Evolutionary conservation across 2,113 vertebrate genomes (phyloP), one percentile per base, ranked within the genome.

Genomic region (Lasiurus cinereus): DNA sequence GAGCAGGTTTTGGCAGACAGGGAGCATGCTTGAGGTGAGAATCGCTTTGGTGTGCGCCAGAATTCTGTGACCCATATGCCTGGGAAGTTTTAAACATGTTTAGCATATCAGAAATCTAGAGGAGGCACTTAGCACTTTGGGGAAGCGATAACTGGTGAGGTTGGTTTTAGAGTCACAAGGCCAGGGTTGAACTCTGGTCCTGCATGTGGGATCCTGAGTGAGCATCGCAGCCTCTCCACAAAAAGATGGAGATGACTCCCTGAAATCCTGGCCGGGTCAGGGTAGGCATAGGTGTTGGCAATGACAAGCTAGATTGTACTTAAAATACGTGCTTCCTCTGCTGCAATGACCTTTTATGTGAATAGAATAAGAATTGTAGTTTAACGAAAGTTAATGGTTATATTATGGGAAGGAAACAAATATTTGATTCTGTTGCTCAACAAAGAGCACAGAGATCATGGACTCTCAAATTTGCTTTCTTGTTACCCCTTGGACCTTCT

Each of bases 361-460:
- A 79, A 59, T 72, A 95, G 90, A 95, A 15, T 86, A 93, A 43
- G 70, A 74, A 73, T 48, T 94, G 95, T 96, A 91, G 95, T 96
- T 97, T 97, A 96, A 95, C 97, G 95, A 88, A 98, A 98, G 99
- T 99, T 99, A 99, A 98, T 98, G 98, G 98, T 99, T 99, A 99
- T 98, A 95, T 97, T 96, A 92, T 69, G 95, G 93, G 77, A 94
- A 95, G 97, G 94, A 96, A 97, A 96, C 98, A 99, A 99, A 99
- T 99, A 99, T 99, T 99, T 99, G 98, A 96, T 96, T 96, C 97
- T 94, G 92, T 98, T 98, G 98, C 98, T 98, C 97, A 98, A 98
- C 92, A 8, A 19, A 74, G 73, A 86, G 22, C 88, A 46, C 92
- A 59, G 88, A 83, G 88, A 93, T 91, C 96, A 43, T 91, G 94